Base-by-base conservation (phyloP, 2,113 vertebrate genomes). In the Malaclemys terrapin region DNA sequence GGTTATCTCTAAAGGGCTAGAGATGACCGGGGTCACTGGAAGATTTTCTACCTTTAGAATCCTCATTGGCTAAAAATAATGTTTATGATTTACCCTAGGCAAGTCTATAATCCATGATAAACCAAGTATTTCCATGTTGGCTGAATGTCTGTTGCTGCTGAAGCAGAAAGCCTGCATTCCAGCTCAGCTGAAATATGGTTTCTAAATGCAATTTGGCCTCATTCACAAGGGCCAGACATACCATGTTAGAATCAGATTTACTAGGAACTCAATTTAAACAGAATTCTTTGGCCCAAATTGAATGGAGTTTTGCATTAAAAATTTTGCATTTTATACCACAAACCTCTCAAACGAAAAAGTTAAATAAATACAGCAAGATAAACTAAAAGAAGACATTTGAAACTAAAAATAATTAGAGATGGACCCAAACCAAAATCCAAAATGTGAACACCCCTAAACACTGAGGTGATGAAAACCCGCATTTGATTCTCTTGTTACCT, bases 321-420 rank as follows among this genome's bases (percentile, higher is more conserved):
- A 19, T 11, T 31, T 49, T 52, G 24, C 49, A 22, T 72, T 72
- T 72, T 92, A 78, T 89, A 93, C 78, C 80, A 59, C 35, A 91
- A 65, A 79, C 49, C 62, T 94, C 78, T 90, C 89, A 93, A 95
- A 88, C 93, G 59, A 80, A 95, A 94, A 97, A 88, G 54, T 72
- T 94, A 95, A 96, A 84, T 65, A 95, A 89, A 89, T 54, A 90
- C 35, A 89, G 52, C 52, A 89, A 72, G 86, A 88, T 89, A 91
- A 45, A 91, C 13, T 86, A 79, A 93, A 93, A 90, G 42, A 93
- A 83, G 93, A 94, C 80, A 84, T 84, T 93, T 91, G 88, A 95
- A 95, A 91, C 38, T 84, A 80, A 96, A 96, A 89, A 62, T 49
- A 92, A 93, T 85, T 85, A 93, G 90, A 92, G 29, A 93, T 65